A percentile compares a stretch with the other conserved stretches of the same genome.
Conservation (phyloP, 1,140 invertebrate genomes). For the Musca domestica region DNA sequence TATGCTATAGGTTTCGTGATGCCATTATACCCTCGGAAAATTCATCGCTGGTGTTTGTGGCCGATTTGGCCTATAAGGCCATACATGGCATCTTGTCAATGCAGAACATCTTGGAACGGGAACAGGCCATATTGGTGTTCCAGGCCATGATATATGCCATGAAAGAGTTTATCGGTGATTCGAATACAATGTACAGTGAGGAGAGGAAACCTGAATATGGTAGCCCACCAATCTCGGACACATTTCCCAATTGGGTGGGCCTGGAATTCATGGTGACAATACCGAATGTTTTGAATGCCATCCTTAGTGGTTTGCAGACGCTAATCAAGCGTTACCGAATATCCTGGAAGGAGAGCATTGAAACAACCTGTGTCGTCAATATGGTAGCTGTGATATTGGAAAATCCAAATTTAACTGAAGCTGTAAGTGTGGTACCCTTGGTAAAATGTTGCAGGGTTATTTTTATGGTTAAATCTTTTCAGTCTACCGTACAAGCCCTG, state of each 20-base stretch:
- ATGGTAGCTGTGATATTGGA: conserved; percentile 53
- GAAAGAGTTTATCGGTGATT: conserved; percentile 57
- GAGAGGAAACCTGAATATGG: neutral
- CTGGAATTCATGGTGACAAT: conserved; percentile 26
- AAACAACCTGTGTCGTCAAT: conserved; percentile 50
- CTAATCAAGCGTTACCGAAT: conserved; percentile 69
- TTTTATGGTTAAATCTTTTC: conserved; percentile 34
- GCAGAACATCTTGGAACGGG: conserved; percentile 59
- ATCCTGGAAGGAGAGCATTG: conserved; percentile 65
- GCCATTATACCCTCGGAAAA: conserved; percentile 37
- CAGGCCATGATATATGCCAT: conserved; percentile 67
- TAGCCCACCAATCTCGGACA: neutral
- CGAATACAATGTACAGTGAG: conserved; percentile 19
- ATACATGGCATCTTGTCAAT: conserved; percentile 61
- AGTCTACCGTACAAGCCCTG: conserved; percentile 67
- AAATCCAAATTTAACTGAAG: conserved; percentile 49
- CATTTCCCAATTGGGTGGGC: neutral
- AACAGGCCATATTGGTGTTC: conserved; percentile 68
- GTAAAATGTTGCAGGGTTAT: too few species aligned
- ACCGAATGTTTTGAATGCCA: conserved; percentile 58
- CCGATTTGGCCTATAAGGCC: conserved; percentile 62
- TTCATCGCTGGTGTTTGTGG: conserved; percentile 35
- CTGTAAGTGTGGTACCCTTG: conserved; percentile 38
- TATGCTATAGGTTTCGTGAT: conserved; percentile 61
- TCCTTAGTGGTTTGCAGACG: conserved; percentile 63